A percentile compares a stretch with the other conserved stretches of the same genome.
Conservation (phyloP, 2,888 invertebrate species). For the Anthrax anthrax region DNA sequence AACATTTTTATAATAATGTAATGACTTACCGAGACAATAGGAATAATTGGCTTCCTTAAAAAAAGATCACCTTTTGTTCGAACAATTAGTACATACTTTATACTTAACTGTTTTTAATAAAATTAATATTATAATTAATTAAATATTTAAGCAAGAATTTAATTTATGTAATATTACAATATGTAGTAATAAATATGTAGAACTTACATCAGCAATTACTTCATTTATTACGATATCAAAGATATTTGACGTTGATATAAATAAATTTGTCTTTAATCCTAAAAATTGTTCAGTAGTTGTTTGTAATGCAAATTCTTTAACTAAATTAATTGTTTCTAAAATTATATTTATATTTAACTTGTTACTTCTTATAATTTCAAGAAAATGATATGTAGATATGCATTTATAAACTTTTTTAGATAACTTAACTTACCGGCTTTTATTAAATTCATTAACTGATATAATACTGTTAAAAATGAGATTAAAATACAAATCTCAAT, state of each 20-base stretch:
- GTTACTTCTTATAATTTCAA: not conserved
- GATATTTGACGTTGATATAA: constrained; percentile 27
- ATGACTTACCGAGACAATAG: constrained; percentile 28
- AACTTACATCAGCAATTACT: constrained; percentile 33
- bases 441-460: not conserved
- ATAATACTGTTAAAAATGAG: not conserved
- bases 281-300: constrained; percentile 24
- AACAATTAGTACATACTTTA: constrained; percentile 31
- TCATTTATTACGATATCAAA: constrained; percentile 35
- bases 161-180: too few species aligned
- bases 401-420: not conserved
- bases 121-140: too few species aligned
- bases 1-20: constrained; percentile 1
- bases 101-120: constrained; percentile 24
- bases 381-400: not conserved
- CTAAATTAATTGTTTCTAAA: not conserved
- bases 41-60: constrained; percentile 26
- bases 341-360: not conserved
- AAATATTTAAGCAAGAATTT: too few species aligned
- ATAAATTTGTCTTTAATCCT: constrained; percentile 21
- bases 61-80: constrained; percentile 28
- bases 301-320: constrained; percentile 17
- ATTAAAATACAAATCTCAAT: not conserved
- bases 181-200: not conserved
- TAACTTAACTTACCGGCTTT: not conserved